Conservation (phyloP, 2,797 vertebrate species). For the Syngnathus rostellatus region DNA sequence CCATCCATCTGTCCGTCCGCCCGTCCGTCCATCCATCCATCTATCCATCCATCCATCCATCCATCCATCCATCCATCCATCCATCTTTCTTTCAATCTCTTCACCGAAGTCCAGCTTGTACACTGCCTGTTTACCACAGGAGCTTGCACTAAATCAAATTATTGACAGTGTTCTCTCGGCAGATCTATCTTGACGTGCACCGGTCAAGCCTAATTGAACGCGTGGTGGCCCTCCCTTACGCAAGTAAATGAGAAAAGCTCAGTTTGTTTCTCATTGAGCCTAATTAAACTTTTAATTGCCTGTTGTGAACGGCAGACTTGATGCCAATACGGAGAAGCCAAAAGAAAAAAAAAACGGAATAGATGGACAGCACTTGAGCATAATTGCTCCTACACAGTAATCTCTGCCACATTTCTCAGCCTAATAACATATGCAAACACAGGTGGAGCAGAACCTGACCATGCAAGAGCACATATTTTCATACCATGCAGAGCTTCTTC, state of each 20-base stretch:
- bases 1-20: neutral
- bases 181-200: conserved; percentile 34
- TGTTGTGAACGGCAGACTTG: conserved; percentile 45
- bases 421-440: conserved; percentile 19
- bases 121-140: conserved; percentile 8
- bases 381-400: conserved; percentile 40
- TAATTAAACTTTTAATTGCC: conserved; percentile 73
- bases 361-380: conserved; percentile 21
- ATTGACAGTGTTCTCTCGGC: conserved; percentile 26
- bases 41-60: neutral
- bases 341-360: conserved; percentile 26
- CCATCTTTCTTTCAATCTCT: too few species aligned
- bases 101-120: neutral
- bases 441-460: neutral
- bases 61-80: neutral
- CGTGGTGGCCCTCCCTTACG: conserved; percentile 50
- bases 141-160: conserved; percentile 35
- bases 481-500: neutral
- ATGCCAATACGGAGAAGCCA: conserved; percentile 22
- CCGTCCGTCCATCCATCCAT: too few species aligned
- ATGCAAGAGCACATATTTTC: conserved; percentile 10
- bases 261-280: conserved; percentile 61
- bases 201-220: conserved; percentile 54
- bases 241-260: conserved; percentile 64
- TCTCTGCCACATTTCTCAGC: conserved; percentile 27